Evolutionary conservation across 2,888 invertebrate genomes (phyloP), one percentile per base, ranked within the genome.

Genomic region (Mesorhabditis sp.): DNA sequence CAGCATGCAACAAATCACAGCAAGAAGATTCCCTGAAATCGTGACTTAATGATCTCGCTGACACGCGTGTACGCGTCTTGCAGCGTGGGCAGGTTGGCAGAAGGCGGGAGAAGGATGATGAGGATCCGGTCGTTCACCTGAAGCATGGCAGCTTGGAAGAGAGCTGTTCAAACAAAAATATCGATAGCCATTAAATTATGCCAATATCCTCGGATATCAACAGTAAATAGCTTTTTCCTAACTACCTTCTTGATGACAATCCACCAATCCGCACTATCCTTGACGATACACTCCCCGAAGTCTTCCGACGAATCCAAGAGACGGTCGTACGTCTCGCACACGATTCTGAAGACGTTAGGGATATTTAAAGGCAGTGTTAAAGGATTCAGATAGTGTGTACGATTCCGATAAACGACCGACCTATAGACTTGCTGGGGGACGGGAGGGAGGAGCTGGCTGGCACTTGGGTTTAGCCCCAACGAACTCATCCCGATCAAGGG

Each of bases 231-330:
- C 2, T 7, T 7, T 7, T 62, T 7, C 15, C 2, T 15, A 28
- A 7, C 4, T 13, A 75, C 79, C 72, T 81, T 80, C 67, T 81
- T 82, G 45, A 82, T 74, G 62, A 79, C 79, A 66, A 83, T 75
- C 83, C 83, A 83, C 82, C 82, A 82, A 64, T 83, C 83, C 43
- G 73, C 75, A n/a, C 79, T 79, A 13, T 80, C 75, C 68, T 83
- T 83, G 15, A 80, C 74, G 66, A 73, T 76, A 62, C 80, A 75
- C 62, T 83, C 81, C 58, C 80, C 78, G 68, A 79, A 80, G 43
- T 80, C 78, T 63, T 80, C 79, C 3, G 73, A 69, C 5, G 72
- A 73, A 45, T 70, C 69, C n/a, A 81, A 71, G 45, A 83, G 78
- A 43, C 77, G 77, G 45, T 74, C 75, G 72, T 76, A 81, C 4